Evolutionary conservation across 2,888 invertebrate genomes (phyloP), one percentile per base, ranked within the genome.

Genomic region (Nezara viridula): DNA sequence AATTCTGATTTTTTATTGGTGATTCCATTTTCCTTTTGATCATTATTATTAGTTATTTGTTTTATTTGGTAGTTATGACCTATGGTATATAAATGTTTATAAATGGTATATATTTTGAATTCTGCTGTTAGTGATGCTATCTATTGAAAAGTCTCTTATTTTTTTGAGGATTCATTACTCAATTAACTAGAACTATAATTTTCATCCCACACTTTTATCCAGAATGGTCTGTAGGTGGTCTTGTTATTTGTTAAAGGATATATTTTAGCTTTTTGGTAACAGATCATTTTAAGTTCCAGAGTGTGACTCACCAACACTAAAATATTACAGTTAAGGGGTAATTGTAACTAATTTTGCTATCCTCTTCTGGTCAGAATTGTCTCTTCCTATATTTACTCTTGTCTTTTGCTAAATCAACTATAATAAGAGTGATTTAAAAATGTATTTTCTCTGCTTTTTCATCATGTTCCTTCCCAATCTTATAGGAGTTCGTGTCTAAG

Each of bases 401-500:
- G 5, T n/a, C n/a, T n/a, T n/a, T 44, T 7, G 44, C 44, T 44
- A 24, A 44, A 44, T 44, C n/a, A 44, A 40, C 21, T 81, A n/a
- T 81, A 21, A 44, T 44, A 24, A 44, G 24, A 81, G 40, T 44
- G 44, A 44, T 81, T 4, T n/a, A 81, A 40, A 81, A 44, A 21
- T 66, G 32, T 66, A 19, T 66, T 32, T 32, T 60, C 60, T 60
- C 60, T 27, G 27, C 27, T 60, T 60, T 66, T 32, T 7, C 32
- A 66, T 66, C 7, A 32, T 66, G 32, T 66, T 66, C 66, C 32
- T 81, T 81, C 44, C 44, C 81, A 1, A 50, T 44, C 92, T 94
- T 94, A 27, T 94, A 95, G 95, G 94, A 95, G 92, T 94, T 95
- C 92, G 95, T 95, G 91, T 95, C 95, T 92, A 94, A 95, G 91